These are phyloP conservation scores for Fragum whitleyi DNA, from an alignment of 2,888 invertebrate genomes.

Conservation along the genomic window DNA sequence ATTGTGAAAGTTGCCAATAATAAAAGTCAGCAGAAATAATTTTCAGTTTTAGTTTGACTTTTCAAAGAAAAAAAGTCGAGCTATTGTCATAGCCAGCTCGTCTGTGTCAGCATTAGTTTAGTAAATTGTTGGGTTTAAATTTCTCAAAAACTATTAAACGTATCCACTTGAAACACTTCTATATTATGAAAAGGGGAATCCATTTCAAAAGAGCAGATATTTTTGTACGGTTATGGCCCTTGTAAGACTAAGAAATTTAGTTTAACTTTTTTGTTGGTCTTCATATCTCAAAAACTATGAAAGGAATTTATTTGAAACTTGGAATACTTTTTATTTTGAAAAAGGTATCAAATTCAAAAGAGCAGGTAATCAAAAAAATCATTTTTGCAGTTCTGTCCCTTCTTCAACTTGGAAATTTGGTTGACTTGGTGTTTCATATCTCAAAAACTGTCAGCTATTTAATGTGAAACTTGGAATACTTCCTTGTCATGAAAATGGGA, in stretches of 20 bases:
- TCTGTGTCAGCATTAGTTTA: too few species aligned
- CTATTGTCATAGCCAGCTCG: too few species aligned
- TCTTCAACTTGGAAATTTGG: too few species aligned
- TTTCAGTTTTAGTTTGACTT: background rate
- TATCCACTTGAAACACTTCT: background rate
- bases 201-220: conserved; percentile 6
- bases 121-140: too few species aligned
- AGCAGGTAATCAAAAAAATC: background rate
- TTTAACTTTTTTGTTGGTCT: conserved; percentile 1
- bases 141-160: background rate
- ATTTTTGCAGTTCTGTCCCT: too few species aligned
- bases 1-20: conserved; percentile 2
- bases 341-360: conserved; percentile 3
- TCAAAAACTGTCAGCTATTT: too few species aligned
- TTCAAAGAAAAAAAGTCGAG: too few species aligned
- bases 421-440: too few species aligned
- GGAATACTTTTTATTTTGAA: conserved; percentile 7
- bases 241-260: conserved; percentile 1
- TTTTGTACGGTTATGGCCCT: conserved; percentile 7
- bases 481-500: too few species aligned
- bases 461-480: too few species aligned
- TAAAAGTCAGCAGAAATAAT: conserved; percentile 5
- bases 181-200: conserved; percentile 7
- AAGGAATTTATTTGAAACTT: conserved; percentile 10
- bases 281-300: conserved; percentile 14